A percentile compares a stretch with the other conserved stretches of the same genome.
phyloP scores from a whole-genome alignment of 2,113 vertebrate species.

The Patagioenas fasciata region DNA sequence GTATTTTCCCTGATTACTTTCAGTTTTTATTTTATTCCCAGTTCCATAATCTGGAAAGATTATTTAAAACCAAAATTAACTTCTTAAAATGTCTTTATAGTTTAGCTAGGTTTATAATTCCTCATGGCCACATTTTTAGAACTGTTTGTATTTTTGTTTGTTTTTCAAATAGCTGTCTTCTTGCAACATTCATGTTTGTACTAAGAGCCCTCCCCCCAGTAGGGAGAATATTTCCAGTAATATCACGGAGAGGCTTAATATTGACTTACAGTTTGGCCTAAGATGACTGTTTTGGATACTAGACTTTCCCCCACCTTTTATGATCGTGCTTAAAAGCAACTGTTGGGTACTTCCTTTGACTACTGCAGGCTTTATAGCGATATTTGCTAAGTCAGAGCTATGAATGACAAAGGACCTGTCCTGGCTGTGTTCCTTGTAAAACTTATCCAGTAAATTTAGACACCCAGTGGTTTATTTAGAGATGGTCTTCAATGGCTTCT shows the following conservation, averaged over 20 bases:
- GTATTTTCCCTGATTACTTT: background rate
- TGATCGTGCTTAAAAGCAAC: background rate
- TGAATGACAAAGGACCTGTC: background rate
- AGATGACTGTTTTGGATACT: background rate
- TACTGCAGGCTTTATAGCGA: background rate
- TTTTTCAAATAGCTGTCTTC: background rate
- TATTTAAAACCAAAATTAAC: background rate
- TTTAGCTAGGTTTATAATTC: background rate
- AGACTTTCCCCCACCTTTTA: background rate
- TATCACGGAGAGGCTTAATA: background rate
- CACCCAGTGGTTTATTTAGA: background rate
- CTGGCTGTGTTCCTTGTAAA: background rate
- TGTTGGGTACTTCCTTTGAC: background rate
- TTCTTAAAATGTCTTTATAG: background rate
- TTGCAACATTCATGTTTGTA: background rate
- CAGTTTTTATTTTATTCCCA: background rate
- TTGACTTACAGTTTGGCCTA: background rate
- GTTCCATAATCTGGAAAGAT: background rate
- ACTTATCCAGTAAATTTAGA: background rate
- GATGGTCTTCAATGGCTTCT: background rate
- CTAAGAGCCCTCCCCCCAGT: background rate
- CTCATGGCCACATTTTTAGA: background rate
- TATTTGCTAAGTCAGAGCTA: background rate
- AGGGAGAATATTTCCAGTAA: background rate
- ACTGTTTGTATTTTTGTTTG: background rate